Evolutionary conservation across 30 jellyfish, hydroid and myxozoan genomes (phyloP).

Genomic region (Turritopsis dohrnii): DNA sequence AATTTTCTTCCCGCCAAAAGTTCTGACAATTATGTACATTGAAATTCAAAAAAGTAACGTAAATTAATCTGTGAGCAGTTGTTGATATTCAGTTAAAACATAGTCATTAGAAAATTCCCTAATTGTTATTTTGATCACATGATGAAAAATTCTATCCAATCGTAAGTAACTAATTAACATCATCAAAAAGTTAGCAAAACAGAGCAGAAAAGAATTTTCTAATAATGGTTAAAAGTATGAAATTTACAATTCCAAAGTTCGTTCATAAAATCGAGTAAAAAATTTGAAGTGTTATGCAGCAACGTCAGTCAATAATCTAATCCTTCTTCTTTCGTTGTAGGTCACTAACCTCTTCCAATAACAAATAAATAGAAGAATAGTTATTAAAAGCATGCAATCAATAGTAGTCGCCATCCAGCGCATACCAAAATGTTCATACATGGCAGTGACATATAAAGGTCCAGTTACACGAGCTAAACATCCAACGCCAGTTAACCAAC

Average conservation of each 20-base stretch:
- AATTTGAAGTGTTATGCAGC: neutral
- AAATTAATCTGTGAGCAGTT: too few species aligned
- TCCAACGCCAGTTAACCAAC: conserved; percentile 66
- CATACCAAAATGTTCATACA: conserved; percentile 58
- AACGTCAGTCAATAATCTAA: neutral
- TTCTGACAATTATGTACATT: too few species aligned
- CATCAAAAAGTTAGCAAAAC: too few species aligned
- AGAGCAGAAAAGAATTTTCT: too few species aligned
- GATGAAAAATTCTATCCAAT: too few species aligned
- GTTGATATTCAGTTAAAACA: too few species aligned
- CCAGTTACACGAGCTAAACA: conserved; percentile 82
- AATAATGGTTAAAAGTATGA: too few species aligned
- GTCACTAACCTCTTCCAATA: conserved; percentile 58
- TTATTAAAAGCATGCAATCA: conserved; percentile 25
- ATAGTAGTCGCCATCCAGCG: conserved; percentile 65
- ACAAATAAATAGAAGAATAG: conserved; percentile 28
- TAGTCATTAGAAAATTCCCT: too few species aligned
- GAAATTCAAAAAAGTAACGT: too few species aligned
- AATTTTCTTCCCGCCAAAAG: neutral
- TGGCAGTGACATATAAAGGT: conserved; percentile 52
- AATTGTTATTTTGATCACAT: too few species aligned
- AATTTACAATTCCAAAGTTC: neutral
- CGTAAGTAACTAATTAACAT: too few species aligned
- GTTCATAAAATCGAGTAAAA: neutral
- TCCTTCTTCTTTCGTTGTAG: conserved; percentile 8